These are phyloP conservation scores for Limenitis camilla DNA, from an alignment of 2,888 invertebrate genomes.

Conservation along the genomic window DNA sequence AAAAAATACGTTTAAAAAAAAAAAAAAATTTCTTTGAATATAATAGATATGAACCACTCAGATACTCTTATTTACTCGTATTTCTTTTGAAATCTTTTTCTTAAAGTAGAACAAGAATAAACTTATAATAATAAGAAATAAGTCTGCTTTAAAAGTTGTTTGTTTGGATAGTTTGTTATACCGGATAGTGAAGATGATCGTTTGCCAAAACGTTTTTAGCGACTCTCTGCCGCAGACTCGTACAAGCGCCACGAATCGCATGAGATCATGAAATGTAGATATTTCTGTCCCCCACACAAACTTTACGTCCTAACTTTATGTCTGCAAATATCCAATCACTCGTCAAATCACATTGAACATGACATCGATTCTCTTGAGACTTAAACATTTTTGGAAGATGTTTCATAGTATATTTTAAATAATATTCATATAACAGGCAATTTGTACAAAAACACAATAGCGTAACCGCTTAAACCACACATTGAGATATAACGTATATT, in stretches of 20 bases:
- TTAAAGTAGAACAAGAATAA: background rate
- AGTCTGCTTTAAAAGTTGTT: background rate
- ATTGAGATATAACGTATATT: background rate
- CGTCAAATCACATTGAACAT: background rate
- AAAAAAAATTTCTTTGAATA: no score
- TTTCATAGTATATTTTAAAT: no score
- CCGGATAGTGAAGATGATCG: background rate
- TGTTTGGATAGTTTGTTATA: background rate
- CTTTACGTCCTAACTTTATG: background rate
- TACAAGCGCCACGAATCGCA: background rate
- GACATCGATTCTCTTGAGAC: background rate
- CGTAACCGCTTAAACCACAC: no score
- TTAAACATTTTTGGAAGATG: no score
- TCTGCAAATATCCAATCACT: background rate
- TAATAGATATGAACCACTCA: no score
- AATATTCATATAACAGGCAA: no score
- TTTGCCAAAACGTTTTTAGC: conserved; percentile 8
- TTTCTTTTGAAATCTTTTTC: no score
- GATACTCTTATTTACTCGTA: no score
- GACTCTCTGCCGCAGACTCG: background rate
- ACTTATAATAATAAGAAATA: background rate
- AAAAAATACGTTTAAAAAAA: no score
- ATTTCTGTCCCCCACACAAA: background rate
- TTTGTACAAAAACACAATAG: no score
- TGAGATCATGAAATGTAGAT: conserved; percentile 2